Evolutionary conservation across 2,113 vertebrate genomes (phyloP), one percentile per base, ranked within the genome.

Genomic region (cattle (Bos taurus)): DNA sequence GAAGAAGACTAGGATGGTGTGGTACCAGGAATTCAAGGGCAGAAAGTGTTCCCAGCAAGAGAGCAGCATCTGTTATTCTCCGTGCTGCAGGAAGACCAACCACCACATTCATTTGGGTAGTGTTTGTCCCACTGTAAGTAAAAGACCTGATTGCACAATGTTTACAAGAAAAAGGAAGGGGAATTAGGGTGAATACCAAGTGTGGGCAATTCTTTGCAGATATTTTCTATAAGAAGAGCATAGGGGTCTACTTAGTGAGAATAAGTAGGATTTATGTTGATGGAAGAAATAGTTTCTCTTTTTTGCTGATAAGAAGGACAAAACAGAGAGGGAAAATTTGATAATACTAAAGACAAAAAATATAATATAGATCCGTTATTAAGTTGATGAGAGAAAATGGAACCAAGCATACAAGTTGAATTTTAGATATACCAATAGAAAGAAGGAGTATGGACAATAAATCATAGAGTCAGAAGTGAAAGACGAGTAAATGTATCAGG

Each of bases 161-260:
- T 82, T 60, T 21, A 28, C 16, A 26, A 74, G 30, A 40, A 78
- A 84, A 67, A 21, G 13, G 19, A 26, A 46, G 8, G 19, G 15
- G 19, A 17, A 30, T 21, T 3, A 0, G 0, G 3, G 9, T 2
- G 40, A 90, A 74, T 43, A 82, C 7, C 4, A n/a, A 46, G 5
- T 57, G 23, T 17, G n/a, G 21, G 12, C 6, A 92, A 33, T 14
- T 48, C 43, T 89, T 78, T 46, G 10, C 28, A 59, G 15, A 80
- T 71, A 2, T 80, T 80, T 78, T 46, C 30, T 46, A 2, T 19
- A n/a, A 48, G 30, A 15, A 15, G 3, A 43, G 19, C 2, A 8
- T 1, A 36, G 7, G 2, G 4, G 5, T 28, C 50, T 59, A 59
- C 25, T 11, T 11, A 28, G 52, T 40, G 62, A 60, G 36, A 78